These are phyloP conservation scores for Vespertilio murinus DNA, from an alignment of 2,797 vertebrate genomes.

Conservation along the genomic window DNA sequence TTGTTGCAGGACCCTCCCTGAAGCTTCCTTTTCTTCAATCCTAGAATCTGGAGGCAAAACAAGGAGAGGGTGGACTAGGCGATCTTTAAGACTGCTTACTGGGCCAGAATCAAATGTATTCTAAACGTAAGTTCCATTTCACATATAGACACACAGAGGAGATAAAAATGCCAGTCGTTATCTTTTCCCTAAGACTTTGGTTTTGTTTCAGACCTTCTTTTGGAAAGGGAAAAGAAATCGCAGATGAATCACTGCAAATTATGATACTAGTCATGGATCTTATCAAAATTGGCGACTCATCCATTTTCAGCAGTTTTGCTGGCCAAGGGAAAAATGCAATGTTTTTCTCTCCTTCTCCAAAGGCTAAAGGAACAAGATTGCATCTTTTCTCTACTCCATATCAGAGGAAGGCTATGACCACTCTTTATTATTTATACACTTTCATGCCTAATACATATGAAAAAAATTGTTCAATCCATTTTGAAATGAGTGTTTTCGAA, in stretches of 20 bases:
- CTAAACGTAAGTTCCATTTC: slow-evolving; percentile 60
- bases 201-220: slow-evolving; percentile 75
- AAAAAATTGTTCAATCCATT: background rate
- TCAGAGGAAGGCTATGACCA: background rate
- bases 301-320: slow-evolving; percentile 65
- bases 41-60: background rate
- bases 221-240: slow-evolving; percentile 52
- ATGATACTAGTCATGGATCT: slow-evolving; percentile 65
- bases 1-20: background rate
- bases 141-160: slow-evolving; percentile 46
- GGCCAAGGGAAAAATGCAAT: slow-evolving; percentile 49
- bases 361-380: slow-evolving; percentile 48
- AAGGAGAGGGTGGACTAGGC: background rate
- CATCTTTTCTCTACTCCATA: background rate
- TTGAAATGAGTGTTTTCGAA: slow-evolving; percentile 43
- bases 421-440: background rate
- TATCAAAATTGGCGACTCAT: slow-evolving; percentile 72
- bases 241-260: slow-evolving; percentile 74
- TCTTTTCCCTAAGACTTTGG: slow-evolving; percentile 63
- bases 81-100: slow-evolving; percentile 46
- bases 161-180: slow-evolving; percentile 62
- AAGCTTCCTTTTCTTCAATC: background rate
- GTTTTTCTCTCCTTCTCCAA: slow-evolving; percentile 43
- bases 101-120: slow-evolving; percentile 39
- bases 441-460: background rate